Base-by-base conservation (phyloP, 2,888 invertebrate species). In the Apamea anceps region DNA sequence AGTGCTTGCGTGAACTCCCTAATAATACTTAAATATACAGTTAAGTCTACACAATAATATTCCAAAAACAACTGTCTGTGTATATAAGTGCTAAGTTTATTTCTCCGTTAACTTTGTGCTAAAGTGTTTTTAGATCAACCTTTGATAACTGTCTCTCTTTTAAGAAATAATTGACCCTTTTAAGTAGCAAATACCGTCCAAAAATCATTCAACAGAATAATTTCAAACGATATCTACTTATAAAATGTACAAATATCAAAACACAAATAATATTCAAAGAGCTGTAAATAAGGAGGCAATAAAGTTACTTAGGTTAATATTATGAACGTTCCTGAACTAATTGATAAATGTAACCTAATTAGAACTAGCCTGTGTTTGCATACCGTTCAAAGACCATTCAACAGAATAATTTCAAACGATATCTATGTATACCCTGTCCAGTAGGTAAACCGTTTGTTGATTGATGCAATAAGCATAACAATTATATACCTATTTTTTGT, bases 331-430 rank as follows among this genome's bases (percentile, higher is more conserved):
- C 37, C 68, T 63, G 62, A 79, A 80, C 51, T 82, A 75, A 85
- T 78, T 78, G 66, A 68, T 74, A 66, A 42, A 72, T 71, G 67
- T 76, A 73, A 75, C 71, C 71, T 82, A 75, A 84, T 85, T 79
- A 77, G 45, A 77, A 72, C 62, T 71, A 57, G 75, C 60, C 67
- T 82, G 72, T 68, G 76, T 81, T 73, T 60, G 77, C 79, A 68
- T 65, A 67, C 21, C 10, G 48, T 82, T 68, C 65, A 82, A 80
- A 84, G 67, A 80, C 78, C 72, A 71, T 45, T 25, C 8, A 42
- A 51, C 3, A 65, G 3, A 68, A 48, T 68, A 32, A 48, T 54
- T n/a, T 66, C 12, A 48, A 79, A 51, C 25, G 4, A 78, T 68
- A 51, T 32, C 13, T 25, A 32, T n/a, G n/a, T n/a, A n/a, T 42